Conservation (phyloP, 2,888 invertebrate species). For the Epirrita christyi region DNA sequence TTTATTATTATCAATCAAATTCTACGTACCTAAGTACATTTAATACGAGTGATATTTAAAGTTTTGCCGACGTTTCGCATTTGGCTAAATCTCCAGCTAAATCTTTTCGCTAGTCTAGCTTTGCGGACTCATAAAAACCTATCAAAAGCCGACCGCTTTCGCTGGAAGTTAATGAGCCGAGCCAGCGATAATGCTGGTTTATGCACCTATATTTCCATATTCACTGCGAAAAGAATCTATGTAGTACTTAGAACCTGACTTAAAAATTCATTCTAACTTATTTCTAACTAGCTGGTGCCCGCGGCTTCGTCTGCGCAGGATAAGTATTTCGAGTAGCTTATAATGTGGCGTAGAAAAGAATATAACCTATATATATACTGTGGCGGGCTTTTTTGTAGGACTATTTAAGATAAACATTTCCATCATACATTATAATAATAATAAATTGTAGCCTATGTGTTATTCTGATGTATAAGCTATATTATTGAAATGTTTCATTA, state of each 20-base stretch:
- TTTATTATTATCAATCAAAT: too few species aligned
- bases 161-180: conserved; percentile 74
- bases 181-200: conserved; percentile 59
- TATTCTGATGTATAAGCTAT: too few species aligned
- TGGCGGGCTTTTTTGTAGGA: too few species aligned
- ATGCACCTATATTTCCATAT: conserved; percentile 28
- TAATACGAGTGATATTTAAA: conserved; percentile 9
- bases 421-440: too few species aligned
- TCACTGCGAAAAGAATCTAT: conserved; percentile 14
- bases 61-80: conserved; percentile 25
- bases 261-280: neutral
- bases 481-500: too few species aligned
- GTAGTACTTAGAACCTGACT: neutral
- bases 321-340: too few species aligned
- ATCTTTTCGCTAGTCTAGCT: conserved; percentile 45
- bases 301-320: too few species aligned
- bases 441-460: too few species aligned
- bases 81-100: conserved; percentile 24
- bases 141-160: conserved; percentile 65
- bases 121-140: conserved; percentile 65
- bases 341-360: too few species aligned
- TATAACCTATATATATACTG: too few species aligned
- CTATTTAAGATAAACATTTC: too few species aligned
- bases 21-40: too few species aligned
- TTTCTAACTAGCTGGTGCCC: neutral